Base-by-base conservation (phyloP, 64 coral and sea anemone species). In the Acropora yongei region DNA sequence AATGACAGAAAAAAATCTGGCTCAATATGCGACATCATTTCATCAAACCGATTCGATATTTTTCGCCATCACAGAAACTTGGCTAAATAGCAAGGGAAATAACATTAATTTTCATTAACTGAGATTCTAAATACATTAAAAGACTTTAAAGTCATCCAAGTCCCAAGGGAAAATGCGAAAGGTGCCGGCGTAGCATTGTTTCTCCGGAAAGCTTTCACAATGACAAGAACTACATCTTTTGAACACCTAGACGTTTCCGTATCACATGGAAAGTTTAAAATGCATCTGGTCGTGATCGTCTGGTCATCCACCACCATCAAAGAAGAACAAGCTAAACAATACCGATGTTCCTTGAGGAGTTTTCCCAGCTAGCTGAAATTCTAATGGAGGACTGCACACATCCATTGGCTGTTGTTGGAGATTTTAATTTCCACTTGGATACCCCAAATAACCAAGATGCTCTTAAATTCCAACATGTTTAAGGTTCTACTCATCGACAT, bases 361-460 rank as follows among this genome's bases (percentile, higher is more conserved):
- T 87, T 49, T 87, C 84, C 44, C 47, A 40, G 42, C 46, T 72
- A 41, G 19, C 71, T 40, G 84, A 87, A 49, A 48, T 72, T 72
- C 47, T 87, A n/a, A 44, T 41, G 14, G 20, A 53, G n/a, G 47
- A 40, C 9, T n/a, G 58, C 58, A 63, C 53, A 53, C 2, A 80
- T 17, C 78, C 78, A 53, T 80, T 80, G 78, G 53, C 72, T 75
- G 41, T 75, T 41, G 41, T 42, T 42, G 84, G 67, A 49, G 84
- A 87, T 87, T 87, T 87, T 51, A 87, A 87, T 30, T 74, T 87
- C 16, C 84, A 87, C 47, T 18, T 87, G 3, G 69, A 87, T 55
- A 55, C 51, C 51, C 51, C 51, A 55, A 50, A 79, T 41, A 57
- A 55, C 51, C 51, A 55, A 55, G 51, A 55, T 55, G 51, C 51